A percentile compares a stretch with the other conserved stretches of the same genome.
phyloP scores from a whole-genome alignment of 2,888 invertebrate genomes.

The Camptogramma bilineatum region DNA sequence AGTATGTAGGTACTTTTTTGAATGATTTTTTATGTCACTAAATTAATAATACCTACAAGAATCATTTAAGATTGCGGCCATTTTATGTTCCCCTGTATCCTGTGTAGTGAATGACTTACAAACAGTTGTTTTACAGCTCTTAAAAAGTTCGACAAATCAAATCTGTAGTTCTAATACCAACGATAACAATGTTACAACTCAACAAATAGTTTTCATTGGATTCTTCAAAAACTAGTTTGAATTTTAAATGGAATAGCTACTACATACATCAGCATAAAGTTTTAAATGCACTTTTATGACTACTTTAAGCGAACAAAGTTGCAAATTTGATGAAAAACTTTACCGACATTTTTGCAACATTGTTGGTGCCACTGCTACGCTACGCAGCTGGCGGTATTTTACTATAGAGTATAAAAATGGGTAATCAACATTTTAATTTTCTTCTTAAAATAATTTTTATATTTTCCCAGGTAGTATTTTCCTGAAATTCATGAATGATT shows the following conservation, averaged over 20 bases:
- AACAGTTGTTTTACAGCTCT: too few species aligned
- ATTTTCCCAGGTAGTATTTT: neutral
- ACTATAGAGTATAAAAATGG: neutral
- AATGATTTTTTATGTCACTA: too few species aligned
- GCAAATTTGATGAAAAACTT: conserved; percentile 10
- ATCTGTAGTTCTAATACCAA: too few species aligned
- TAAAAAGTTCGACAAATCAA: neutral
- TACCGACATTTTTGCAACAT: conserved; percentile 12
- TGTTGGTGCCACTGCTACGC: conserved; percentile 1
- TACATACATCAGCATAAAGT: neutral
- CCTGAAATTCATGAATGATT: conserved; percentile 1
- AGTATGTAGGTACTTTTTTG: too few species aligned
- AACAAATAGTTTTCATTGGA: neutral
- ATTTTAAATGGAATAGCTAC: neutral
- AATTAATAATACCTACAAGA: too few species aligned
- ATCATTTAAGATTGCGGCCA: too few species aligned
- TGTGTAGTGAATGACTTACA: too few species aligned
- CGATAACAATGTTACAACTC: neutral
- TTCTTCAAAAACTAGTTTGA: neutral
- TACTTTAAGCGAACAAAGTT: conserved; percentile 12
- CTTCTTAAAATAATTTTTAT: neutral
- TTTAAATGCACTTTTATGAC: conserved; percentile 5
- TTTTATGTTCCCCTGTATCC: too few species aligned
- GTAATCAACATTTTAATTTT: too few species aligned
- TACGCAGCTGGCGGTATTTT: neutral